Evolutionary conservation across 2,113 vertebrate species (phyloP), one percentile per base, ranked within the genome.

Genomic region (Hiodon tergisus): DNA sequence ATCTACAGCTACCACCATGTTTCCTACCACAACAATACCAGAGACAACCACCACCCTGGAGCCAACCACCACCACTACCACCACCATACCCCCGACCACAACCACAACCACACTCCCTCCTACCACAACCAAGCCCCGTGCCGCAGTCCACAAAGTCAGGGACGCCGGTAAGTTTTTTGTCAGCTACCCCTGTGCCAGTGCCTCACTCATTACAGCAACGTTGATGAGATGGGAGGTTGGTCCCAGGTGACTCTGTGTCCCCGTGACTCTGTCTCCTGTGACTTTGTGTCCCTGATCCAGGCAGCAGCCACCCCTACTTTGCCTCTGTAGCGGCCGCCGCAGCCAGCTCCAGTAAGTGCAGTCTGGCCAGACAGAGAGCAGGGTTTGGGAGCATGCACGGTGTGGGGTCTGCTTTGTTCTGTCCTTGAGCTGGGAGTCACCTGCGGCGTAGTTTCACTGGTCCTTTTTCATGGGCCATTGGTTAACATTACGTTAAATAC

Each of bases 241-340:
- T 57, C 58, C 69, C 46, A 14, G 58, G 11, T 10, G 17, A 47
- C 46, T 71, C 57, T 71, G 54, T 71, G 57, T 71, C 46, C 1
- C 60, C 31, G 31, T 31, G 31, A 31, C 31, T 31, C 31, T 31
- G 10, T 57, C 58, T 54, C 46, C 6, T 57, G 11, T 10, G 17
- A 63, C 48, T 66, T 47, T 87, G 76, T 84, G 82, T 85, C 75
- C 85, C 83, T 81, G 77, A 85, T 89, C 79, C 77, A 92, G 95
- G 92, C 86, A 93, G 84, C 73, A 83, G 91, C 83, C 93, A 95
- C 78, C 94, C 94, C 60, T 94, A 93, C 4, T 92, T 94, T 13
- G 86, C 91, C 80, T 91, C 92, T 63, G 85, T 92, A 80, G 85
- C 84, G 72, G 89, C 92, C 77, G 88, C 92, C 77, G 88, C 89